phyloP scores from a whole-genome alignment of 2,888 invertebrate genomes.

The Hydrotaea cyrtoneurina region DNA sequence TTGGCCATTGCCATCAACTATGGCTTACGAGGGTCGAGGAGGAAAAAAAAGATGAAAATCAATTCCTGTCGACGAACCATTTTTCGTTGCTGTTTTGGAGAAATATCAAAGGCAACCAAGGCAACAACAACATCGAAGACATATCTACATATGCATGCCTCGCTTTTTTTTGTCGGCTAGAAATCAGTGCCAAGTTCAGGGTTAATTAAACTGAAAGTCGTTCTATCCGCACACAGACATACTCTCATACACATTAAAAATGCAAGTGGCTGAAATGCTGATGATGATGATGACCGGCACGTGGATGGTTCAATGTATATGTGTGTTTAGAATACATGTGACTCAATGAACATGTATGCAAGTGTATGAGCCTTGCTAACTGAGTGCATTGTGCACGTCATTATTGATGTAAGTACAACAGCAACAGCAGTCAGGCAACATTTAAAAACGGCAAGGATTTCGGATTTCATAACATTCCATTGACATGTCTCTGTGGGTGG shows the following conservation, averaged over 20 bases:
- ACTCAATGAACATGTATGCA: conserved; percentile 5
- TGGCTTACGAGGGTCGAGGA: not conserved
- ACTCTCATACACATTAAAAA: not conserved
- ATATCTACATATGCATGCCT: not conserved
- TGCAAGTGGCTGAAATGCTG: not conserved
- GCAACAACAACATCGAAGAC: not conserved
- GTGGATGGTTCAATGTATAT: conserved; percentile 44
- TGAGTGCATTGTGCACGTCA: conserved; percentile 25
- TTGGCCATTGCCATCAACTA: not conserved
- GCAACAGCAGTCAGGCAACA: not conserved
- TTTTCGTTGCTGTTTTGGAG: not conserved
- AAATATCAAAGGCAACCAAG: conserved; percentile 8
- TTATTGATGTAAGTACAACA: conserved; percentile 20
- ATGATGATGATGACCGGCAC: conserved; percentile 55
- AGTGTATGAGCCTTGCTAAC: not conserved
- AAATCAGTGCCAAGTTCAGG: conserved; percentile 64
- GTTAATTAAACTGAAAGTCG: conserved; percentile 60
- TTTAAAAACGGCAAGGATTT: conserved; percentile 2
- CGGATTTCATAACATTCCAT: conserved; percentile 25
- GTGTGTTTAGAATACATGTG: not conserved
- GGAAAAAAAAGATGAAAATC: too few relatives aligned
- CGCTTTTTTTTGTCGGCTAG: not conserved
- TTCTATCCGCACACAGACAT: not conserved
- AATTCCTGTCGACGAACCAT: not conserved
- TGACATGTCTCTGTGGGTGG: not conserved